Conservation (phyloP, 2,888 invertebrate genomes). For the Drosophila leonis region DNA sequence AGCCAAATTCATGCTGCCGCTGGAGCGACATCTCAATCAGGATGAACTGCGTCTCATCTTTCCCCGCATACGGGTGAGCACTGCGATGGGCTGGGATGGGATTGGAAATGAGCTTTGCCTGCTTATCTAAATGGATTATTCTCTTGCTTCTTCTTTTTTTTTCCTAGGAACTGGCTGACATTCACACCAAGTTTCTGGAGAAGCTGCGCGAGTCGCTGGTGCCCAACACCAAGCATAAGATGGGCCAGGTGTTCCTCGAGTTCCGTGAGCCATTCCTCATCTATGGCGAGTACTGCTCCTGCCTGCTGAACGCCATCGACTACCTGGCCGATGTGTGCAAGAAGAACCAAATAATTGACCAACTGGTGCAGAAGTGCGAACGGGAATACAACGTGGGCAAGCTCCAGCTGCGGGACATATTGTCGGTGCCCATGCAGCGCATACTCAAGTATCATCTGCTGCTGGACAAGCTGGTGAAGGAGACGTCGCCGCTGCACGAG, state of each 20-base stretch:
- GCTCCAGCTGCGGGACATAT: constrained; percentile 96
- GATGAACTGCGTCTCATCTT: constrained; percentile 94
- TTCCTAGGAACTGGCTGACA: constrained; percentile 95
- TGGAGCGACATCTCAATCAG: constrained; percentile 89
- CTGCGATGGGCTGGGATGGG: too few species aligned
- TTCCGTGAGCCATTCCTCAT: constrained; percentile 96
- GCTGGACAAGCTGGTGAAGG: constrained; percentile 94
- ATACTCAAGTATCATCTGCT: constrained; percentile 98
- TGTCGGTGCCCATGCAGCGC: constrained; percentile 99
- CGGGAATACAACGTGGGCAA: constrained; percentile 97
- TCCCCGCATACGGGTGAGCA: constrained; percentile 93
- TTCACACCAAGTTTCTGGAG: constrained; percentile 93
- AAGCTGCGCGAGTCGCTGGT: constrained; percentile 92
- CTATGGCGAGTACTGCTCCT: constrained; percentile 98
- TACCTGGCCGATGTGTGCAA: constrained; percentile 88
- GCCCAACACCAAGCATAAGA: constrained; percentile 86
- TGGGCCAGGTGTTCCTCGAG: constrained; percentile 95
- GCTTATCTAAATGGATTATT: not conserved
- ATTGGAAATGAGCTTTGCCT: too few species aligned
- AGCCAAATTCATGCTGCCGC: constrained; percentile 91
- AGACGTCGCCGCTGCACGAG: constrained; percentile 93
- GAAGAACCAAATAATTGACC: constrained; percentile 84
- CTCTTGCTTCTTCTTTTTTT: not conserved
- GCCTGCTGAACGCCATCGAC: constrained; percentile 95
- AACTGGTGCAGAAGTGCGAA: constrained; percentile 91